Base-by-base conservation (phyloP, 2,113 vertebrate genomes). In the Cygnus atratus region DNA sequence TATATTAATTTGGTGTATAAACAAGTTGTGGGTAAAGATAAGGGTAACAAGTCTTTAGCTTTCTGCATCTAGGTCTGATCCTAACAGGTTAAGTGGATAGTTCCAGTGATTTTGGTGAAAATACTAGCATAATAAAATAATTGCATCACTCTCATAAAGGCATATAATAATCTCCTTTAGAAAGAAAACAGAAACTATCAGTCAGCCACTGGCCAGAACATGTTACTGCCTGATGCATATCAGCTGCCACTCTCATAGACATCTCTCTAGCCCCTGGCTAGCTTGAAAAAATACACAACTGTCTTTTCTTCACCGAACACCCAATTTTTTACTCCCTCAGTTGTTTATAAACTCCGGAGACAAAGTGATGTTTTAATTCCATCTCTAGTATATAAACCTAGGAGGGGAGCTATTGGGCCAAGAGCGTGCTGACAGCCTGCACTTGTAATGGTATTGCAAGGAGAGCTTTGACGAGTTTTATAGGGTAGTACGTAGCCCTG, bases 231-330 rank as follows among this genome's bases (percentile, higher is more conserved):
- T 97, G 97, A 98, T 94, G 94, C 91, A 20, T 96, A 97, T 98
- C 97, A 98, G 97, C 97, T 97, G 97, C 97, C 97, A 97, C 82
- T 96, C 97, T 94, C 88, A 67, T 35, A 59, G 96, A 96, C 93
- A 96, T 97, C 96, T 94, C 87, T 94, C 95, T 91, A 97, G 97
- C 95, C 94, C 96, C 96, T 96, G 97, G 97, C 96, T 96, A 97
- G 96, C 97, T 88, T 97, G 97, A 95, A 97, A 98, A 98, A 98
- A 98, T 98, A 98, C 97, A 98, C 98, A 98, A 98, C 97, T 98
- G 97, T 97, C 98, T 97, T 92, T 95, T 88, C 97, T 95, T 98
- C 98, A 98, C 90, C 3, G 82, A 97, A 97, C 98, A 98, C 97
- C 97, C 96, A 97, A 98, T 98, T 98, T 98, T 97, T 98, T 97